Evolutionary conservation across 1,140 invertebrate species (phyloP), one percentile per base, ranked within the genome.

Genomic region (Babylonia areolata): DNA sequence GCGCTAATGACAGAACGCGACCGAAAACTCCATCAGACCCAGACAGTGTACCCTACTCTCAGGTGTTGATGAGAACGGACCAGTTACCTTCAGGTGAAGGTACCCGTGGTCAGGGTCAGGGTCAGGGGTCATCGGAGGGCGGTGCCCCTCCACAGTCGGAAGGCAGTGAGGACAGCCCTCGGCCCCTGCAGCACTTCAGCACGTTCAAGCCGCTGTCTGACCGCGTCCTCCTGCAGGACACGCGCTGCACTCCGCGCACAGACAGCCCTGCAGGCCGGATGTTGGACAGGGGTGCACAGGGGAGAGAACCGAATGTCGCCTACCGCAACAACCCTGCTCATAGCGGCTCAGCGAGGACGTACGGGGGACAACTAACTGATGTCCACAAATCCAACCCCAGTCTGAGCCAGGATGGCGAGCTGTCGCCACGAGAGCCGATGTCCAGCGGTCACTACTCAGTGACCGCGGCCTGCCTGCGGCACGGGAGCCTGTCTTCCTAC

Each of bases 371-470:
- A n/a, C n/a, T n/a, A n/a, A 51, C 46, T 17, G 17, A 17, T 33
- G 54, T 87, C 46, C 88, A 87, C 31, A 90, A 89, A 73, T 90
- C 89, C 1, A 88, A 89, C 77, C 84, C 75, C 20, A 87, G 88
- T 64, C 77, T 89, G 31, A 20, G 35, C 31, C n/a, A 58, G 33
- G 46, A 73, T 20, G 28, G 35, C n/a, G 39, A 84, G 23, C 28
- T 15, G 3, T 73, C 64, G 2, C 64, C 33, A 3, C 17, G 64
- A 46, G 39, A 84, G 64, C 31, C 82, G 5, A 37, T 71, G 58
- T 40, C 58, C 39, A 71, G 82, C 82, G 39, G 64, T n/a, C 82
- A 71, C 31, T 73, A 71, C 69, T 73, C 39, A 6, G 64, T 46
- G 40, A 39, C 39, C n/a, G 69, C 17, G 17, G 82, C 64, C 69